phyloP scores from a whole-genome alignment of 2,113 vertebrate species.

The Otus sunia region DNA sequence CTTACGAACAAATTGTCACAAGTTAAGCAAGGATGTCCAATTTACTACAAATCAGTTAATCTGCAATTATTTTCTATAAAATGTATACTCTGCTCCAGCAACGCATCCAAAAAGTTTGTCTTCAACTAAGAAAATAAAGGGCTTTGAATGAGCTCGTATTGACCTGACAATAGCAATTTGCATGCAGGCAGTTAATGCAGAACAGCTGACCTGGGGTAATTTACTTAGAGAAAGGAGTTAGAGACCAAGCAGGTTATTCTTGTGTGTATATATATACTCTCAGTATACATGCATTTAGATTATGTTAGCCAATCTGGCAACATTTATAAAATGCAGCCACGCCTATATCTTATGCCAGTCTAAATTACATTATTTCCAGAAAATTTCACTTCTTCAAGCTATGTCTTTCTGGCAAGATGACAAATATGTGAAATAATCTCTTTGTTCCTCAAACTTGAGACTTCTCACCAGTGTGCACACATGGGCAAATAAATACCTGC shows the following conservation, averaged over 20 bases:
- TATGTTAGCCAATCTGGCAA: neutral
- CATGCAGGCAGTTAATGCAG: constrained; percentile 1
- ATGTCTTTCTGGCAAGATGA: neutral
- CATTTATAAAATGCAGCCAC: neutral
- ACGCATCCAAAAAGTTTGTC: neutral
- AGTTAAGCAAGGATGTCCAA: neutral
- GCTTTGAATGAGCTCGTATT: neutral
- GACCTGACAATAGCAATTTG: constrained; percentile 6
- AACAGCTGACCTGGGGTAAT: neutral
- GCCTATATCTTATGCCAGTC: neutral
- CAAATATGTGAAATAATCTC: neutral
- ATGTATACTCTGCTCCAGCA: neutral
- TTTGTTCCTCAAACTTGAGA: neutral
- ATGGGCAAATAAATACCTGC: neutral
- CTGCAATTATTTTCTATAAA: neutral
- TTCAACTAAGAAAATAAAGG: neutral
- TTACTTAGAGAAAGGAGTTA: neutral
- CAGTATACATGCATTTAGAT: neutral
- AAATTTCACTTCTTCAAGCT: constrained; percentile 7
- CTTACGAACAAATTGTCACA: neutral
- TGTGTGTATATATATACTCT: neutral
- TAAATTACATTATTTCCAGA: neutral
- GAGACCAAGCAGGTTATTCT: neutral
- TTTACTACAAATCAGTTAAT: neutral
- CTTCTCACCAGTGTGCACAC: neutral